Percentiles rank a stretch among this genome's conserved stretches.
Conservation (phyloP, 2,888 invertebrate genomes). For the Cepaea hortensis region DNA sequence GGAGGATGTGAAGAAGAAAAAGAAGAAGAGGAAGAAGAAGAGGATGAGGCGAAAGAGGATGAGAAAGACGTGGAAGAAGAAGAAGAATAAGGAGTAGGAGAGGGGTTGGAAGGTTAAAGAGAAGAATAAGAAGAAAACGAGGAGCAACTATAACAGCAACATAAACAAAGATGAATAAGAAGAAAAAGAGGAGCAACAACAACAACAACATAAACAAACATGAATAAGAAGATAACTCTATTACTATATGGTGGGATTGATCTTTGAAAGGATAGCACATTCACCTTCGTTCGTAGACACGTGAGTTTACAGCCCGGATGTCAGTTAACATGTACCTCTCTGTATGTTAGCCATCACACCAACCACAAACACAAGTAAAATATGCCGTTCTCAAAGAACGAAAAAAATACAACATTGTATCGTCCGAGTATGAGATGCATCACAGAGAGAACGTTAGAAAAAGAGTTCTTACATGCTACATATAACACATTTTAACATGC, state of each 20-base stretch:
- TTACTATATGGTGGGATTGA: not conserved
- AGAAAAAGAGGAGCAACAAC: not conserved
- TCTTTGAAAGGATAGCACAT: not conserved
- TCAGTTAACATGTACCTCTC: too few relatives aligned
- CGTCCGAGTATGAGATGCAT: too few relatives aligned
- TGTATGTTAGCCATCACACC: too few relatives aligned
- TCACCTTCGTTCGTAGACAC: too few relatives aligned
- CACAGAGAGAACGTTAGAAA: too few relatives aligned
- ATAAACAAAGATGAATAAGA: not conserved
- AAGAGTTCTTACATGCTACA: too few relatives aligned
- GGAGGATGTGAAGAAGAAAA: not conserved
- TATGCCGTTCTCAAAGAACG: too few relatives aligned
- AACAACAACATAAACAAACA: not conserved
- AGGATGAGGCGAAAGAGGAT: slow-evolving; percentile 26
- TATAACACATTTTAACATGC: too few relatives aligned
- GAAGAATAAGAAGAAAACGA: not conserved
- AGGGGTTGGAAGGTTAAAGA: not conserved
- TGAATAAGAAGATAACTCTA: not conserved
- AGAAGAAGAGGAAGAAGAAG: slow-evolving; percentile 11
- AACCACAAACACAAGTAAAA: too few relatives aligned
- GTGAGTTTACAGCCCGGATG: too few relatives aligned
- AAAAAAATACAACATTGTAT: too few relatives aligned
- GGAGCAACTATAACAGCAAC: not conserved
- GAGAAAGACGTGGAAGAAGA: not conserved
- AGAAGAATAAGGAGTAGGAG: not conserved